These are phyloP conservation scores for Syndactyla subalaris DNA, from an alignment of 2,797 vertebrate species.

Conservation along the genomic window DNA sequence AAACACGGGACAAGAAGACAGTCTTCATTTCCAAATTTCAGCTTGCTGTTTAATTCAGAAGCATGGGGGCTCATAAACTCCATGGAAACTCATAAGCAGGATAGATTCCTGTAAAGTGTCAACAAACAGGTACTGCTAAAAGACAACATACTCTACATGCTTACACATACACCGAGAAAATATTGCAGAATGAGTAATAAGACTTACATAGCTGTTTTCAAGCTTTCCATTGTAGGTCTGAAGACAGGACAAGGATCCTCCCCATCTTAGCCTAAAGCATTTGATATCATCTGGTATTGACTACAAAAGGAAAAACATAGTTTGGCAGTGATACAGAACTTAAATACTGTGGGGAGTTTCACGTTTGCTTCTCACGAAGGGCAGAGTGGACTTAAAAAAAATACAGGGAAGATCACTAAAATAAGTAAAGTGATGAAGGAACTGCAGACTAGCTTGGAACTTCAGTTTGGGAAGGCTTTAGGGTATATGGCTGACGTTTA, in stretches of 20 bases:
- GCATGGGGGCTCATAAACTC: accelerated
- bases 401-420: not conserved
- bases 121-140: not conserved
- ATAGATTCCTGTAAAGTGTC: not conserved
- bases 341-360: not conserved
- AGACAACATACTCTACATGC: accelerated
- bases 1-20: not conserved
- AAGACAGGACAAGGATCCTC: not conserved
- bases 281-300: not conserved
- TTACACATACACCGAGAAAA: not conserved
- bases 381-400: not conserved
- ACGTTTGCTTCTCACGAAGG: not conserved
- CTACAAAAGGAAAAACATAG: not conserved
- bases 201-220: not conserved
- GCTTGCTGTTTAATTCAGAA: not conserved
- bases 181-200: not conserved
- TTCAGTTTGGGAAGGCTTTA: not conserved
- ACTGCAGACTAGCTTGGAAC: not conserved
- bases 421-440: not conserved
- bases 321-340: not conserved
- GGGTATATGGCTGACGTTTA: not conserved
- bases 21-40: not conserved
- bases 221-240: not conserved
- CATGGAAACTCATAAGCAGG: not conserved
- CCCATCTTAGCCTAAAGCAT: not conserved